Percentiles rank a stretch among this genome's conserved stretches.
These are phyloP conservation scores for Suncus etruscus DNA, from an alignment of 2,113 vertebrate genomes.

Conservation along the genomic window DNA sequence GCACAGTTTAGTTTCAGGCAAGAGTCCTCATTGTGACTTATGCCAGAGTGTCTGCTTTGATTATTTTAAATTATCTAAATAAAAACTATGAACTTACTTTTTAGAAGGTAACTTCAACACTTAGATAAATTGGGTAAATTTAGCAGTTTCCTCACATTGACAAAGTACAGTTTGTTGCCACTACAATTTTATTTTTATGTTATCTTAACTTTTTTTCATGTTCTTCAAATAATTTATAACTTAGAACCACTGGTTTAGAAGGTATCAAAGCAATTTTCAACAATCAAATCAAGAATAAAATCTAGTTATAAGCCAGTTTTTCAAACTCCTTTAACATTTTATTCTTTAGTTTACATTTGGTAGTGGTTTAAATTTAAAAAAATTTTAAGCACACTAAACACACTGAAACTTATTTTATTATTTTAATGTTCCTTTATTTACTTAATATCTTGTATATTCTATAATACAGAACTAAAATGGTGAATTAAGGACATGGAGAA, in stretches of 20 bases:
- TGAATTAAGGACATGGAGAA: neutral
- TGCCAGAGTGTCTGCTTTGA: neutral
- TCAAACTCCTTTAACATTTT: neutral
- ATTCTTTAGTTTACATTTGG: neutral
- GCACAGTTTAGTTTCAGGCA: conserved; percentile 40
- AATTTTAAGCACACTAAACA: neutral
- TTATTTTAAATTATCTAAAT: conserved; percentile 29
- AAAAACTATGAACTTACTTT: neutral
- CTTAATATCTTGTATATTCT: neutral
- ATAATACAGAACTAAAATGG: neutral
- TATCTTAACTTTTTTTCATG: neutral
- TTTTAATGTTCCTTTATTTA: neutral
- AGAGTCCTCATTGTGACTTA: neutral
- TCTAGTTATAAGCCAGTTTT: neutral
- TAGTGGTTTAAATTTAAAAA: neutral
- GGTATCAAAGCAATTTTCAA: neutral
- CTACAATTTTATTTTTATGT: neutral
- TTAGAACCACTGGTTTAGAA: neutral
- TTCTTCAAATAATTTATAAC: neutral
- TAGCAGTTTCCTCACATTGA: neutral
- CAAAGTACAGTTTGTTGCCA: neutral
- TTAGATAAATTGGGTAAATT: neutral
- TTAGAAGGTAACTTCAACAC: conserved; percentile 21
- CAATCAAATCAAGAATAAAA: neutral
- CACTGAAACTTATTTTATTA: neutral